Percentiles rank a stretch among this genome's conserved stretches.
Evolutionary conservation across 2,797 vertebrate species (phyloP).

Genomic region (Rhinella marina): DNA sequence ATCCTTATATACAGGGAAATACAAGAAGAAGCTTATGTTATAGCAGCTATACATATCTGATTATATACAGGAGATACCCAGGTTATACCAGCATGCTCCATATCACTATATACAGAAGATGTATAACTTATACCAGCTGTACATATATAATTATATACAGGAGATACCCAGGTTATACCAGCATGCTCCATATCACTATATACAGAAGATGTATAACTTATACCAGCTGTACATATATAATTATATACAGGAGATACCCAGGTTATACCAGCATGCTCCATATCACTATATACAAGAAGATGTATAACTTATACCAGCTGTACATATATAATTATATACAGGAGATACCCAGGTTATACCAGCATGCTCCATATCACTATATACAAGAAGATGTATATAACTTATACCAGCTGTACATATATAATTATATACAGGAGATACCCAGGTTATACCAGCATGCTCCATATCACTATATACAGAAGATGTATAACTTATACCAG

Average conservation of each 20-base stretch:
- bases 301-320: too few relatives aligned
- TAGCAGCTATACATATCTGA: background rate
- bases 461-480: too few relatives aligned
- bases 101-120: background rate
- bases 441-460: too few relatives aligned
- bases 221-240: background rate
- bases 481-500: too few relatives aligned
- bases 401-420: background rate
- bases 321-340: background rate
- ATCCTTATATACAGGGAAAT: background rate
- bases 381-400: too few relatives aligned
- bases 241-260: background rate
- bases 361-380: background rate
- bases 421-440: background rate
- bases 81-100: background rate
- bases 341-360: background rate
- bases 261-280: background rate
- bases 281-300: too few relatives aligned
- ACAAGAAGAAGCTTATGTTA: background rate
- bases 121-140: background rate
- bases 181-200: too few relatives aligned
- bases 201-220: too few relatives aligned
- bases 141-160: background rate
- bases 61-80: background rate
- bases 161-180: background rate